A percentile compares a stretch with the other conserved stretches of the same genome.
phyloP scores from a whole-genome alignment of 2,797 vertebrate genomes.

The Babyrousa celebensis region DNA sequence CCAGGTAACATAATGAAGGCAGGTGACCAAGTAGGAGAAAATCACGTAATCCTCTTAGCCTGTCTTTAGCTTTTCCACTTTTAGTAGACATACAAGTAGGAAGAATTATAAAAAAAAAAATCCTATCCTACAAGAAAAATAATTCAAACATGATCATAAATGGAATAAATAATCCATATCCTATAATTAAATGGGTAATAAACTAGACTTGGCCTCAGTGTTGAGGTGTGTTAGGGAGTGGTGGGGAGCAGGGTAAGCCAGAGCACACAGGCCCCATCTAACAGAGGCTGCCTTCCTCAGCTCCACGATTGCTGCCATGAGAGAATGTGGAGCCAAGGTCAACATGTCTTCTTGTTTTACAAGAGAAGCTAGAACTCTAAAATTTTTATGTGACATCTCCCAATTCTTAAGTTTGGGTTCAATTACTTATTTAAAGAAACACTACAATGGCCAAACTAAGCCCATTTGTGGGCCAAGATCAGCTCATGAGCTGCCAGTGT shows the following conservation, averaged over 20 bases:
- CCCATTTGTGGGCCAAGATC: slow-evolving; percentile 23
- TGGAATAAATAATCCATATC: background rate
- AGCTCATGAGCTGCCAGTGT: background rate
- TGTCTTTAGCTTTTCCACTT: background rate
- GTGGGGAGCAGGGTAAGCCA: background rate
- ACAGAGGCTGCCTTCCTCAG: background rate
- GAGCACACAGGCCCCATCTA: background rate
- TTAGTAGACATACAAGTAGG: background rate
- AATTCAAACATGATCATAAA: background rate
- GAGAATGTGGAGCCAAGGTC: background rate
- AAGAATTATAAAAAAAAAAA: background rate
- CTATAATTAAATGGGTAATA: background rate
- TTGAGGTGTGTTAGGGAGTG: background rate
- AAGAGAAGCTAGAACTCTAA: slow-evolving; percentile 58
- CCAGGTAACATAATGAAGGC: background rate
- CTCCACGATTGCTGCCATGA: background rate
- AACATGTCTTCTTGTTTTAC: slow-evolving; percentile 60
- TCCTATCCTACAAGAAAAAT: background rate
- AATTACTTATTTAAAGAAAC: slow-evolving; percentile 28
- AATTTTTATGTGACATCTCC: slow-evolving; percentile 55
- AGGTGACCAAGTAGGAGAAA: background rate
- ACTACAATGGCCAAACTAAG: slow-evolving; percentile 57
- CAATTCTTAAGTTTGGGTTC: slow-evolving; percentile 70
- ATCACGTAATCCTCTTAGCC: background rate
- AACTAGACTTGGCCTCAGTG: background rate